Percentiles rank a stretch among this genome's conserved stretches.
phyloP scores from a whole-genome alignment of 2,113 vertebrate genomes.

The Rhadina sibilatrix region DNA sequence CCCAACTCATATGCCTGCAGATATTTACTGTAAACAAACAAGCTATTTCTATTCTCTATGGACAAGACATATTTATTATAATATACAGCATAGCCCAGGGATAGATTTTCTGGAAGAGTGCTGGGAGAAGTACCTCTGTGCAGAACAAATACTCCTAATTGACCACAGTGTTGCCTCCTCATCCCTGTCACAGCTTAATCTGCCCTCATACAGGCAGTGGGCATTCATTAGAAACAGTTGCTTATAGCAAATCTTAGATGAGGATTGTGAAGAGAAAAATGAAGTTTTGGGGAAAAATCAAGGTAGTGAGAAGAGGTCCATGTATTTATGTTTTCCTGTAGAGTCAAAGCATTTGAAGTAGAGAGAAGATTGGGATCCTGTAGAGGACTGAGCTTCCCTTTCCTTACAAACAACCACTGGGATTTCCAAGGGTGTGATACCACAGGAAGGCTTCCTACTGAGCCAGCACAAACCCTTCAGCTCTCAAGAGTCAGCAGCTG shows the following conservation, averaged over 20 bases:
- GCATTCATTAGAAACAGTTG: neutral
- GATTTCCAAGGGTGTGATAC: rapidly evolving
- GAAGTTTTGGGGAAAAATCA: rapidly evolving
- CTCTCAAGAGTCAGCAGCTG: neutral
- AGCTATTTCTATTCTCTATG: neutral
- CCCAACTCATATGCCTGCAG: neutral
- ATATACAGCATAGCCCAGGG: neutral
- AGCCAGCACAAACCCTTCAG: neutral
- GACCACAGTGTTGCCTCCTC: neutral
- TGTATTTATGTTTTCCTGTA: neutral
- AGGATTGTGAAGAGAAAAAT: neutral
- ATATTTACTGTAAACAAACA: constrained; percentile 20
- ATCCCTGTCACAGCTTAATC: neutral
- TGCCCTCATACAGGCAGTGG: neutral
- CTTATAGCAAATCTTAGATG: neutral
- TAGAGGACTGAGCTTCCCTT: neutral
- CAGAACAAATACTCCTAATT: neutral
- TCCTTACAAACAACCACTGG: neutral
- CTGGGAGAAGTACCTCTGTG: neutral
- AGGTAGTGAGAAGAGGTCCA: neutral
- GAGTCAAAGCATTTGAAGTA: rapidly evolving
- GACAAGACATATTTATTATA: neutral
- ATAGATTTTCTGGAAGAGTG: neutral
- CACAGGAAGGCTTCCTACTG: neutral
- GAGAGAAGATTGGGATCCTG: neutral